Evolutionary conservation across 2,797 vertebrate genomes (phyloP).

Genomic region (Geotrypetes seraphini): DNA sequence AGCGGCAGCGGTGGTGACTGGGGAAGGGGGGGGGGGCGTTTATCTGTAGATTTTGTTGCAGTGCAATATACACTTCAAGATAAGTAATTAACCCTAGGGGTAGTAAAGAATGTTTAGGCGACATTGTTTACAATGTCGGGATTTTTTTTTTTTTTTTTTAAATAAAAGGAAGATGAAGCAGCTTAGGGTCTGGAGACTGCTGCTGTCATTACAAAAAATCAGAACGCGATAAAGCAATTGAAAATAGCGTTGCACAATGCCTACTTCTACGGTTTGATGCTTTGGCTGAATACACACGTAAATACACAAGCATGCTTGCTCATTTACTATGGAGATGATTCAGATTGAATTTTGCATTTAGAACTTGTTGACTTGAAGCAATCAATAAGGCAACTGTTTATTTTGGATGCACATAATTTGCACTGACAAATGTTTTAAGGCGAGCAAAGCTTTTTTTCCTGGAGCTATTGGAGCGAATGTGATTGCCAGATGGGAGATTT

Average conservation of each 20-base stretch:
- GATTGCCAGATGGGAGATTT: conserved; percentile 77
- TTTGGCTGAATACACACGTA: conserved; percentile 26
- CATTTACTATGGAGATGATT: conserved; percentile 33
- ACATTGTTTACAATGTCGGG: too few relatives aligned
- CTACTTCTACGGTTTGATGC: conserved; percentile 32
- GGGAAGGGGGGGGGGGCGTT: too few relatives aligned
- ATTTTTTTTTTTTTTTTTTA: too few relatives aligned
- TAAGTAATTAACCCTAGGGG: conserved; percentile 38
- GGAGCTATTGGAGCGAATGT: conserved; percentile 72
- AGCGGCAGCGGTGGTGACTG: conserved; percentile 31
- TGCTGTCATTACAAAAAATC: conserved; percentile 39
- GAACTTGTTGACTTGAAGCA: conserved; percentile 65
- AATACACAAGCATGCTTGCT: conserved; percentile 32
- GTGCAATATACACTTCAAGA: conserved; percentile 24
- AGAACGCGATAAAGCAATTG: conserved; percentile 34
- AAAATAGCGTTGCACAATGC: conserved; percentile 24
- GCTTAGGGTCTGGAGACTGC: conserved; percentile 28
- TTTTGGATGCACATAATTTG: conserved; percentile 75
- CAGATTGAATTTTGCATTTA: conserved; percentile 59
- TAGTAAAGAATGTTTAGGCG: too few relatives aligned
- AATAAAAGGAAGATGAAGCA: conserved; percentile 23
- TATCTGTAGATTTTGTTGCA: conserved; percentile 45
- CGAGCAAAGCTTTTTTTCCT: conserved; percentile 44
- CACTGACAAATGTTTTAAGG: conserved; percentile 66
- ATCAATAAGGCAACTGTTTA: conserved; percentile 66